Evolutionary conservation across 2,888 invertebrate genomes (phyloP).

Genomic region (Euclidia mi): DNA sequence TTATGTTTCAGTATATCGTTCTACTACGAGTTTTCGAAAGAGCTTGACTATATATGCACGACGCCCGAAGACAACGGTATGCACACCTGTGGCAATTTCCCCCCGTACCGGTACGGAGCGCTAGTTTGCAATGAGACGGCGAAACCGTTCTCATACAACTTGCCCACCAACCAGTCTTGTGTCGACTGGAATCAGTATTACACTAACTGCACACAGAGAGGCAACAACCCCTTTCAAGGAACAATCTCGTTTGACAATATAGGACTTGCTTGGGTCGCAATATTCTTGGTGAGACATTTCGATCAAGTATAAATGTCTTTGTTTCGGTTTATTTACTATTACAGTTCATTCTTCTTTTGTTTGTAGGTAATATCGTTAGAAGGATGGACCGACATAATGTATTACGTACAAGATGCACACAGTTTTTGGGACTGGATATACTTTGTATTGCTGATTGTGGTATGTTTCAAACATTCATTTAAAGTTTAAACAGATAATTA

Average conservation of each 20-base stretch:
- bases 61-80: constrained; percentile 98
- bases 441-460: constrained; percentile 99
- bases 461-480: too few species aligned
- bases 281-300: constrained; percentile 96
- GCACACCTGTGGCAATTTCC: constrained; percentile 96
- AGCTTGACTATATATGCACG: constrained; percentile 99
- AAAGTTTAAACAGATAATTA: too few species aligned
- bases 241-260: constrained; percentile 99
- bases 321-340: background rate
- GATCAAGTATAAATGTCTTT: background rate
- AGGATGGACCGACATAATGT: constrained; percentile 99
- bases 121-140: constrained; percentile 94
- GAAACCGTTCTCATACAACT: constrained; percentile 89
- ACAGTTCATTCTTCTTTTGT: constrained; percentile 7
- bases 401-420: constrained; percentile 99
- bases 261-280: constrained; percentile 99
- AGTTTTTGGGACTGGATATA: constrained; percentile 99
- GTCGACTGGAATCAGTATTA: constrained; percentile 99
- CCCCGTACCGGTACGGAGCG: constrained; percentile 94
- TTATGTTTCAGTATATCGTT: constrained; percentile 91
- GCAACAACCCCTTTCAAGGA: constrained; percentile 99
- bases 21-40: constrained; percentile 96
- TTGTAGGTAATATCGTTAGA: constrained; percentile 98
- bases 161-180: constrained; percentile 94
- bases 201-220: constrained; percentile 97